Conservation (phyloP, 1,140 invertebrate species). For the Solen grandis region DNA sequence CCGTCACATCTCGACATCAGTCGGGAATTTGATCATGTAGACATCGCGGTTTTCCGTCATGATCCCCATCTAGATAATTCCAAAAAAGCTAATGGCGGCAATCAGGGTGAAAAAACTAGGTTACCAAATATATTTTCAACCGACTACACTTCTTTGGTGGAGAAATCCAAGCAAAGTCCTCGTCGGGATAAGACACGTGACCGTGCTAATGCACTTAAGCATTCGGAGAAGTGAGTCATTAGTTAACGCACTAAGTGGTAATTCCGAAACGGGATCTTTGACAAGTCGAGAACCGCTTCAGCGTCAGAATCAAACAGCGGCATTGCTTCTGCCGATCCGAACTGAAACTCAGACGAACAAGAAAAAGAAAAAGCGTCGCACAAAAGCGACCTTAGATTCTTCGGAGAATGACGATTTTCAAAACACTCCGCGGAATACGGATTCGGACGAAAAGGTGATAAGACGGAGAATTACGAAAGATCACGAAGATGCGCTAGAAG, state of each 20-base stretch:
- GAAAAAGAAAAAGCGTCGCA: slow-evolving; percentile 45
- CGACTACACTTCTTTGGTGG: background rate
- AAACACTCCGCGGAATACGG: slow-evolving; percentile 30
- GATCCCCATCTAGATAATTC: background rate
- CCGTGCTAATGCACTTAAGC: slow-evolving; percentile 18
- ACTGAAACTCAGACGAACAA: slow-evolving; percentile 22
- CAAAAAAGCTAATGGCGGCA: background rate
- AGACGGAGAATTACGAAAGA: background rate
- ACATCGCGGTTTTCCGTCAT: background rate
- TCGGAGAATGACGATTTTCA: slow-evolving; percentile 3
- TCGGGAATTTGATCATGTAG: slow-evolving; percentile 23
- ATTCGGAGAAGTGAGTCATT: slow-evolving; percentile 33
- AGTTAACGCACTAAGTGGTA: background rate
- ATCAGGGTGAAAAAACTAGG: background rate
- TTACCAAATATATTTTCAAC: slow-evolving; percentile 45
- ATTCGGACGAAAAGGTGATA: background rate
- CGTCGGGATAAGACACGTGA: slow-evolving; percentile 25
- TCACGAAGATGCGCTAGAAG: slow-evolving; percentile 33
- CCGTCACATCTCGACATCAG: slow-evolving; percentile 39
- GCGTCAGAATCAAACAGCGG: slow-evolving; percentile 32
- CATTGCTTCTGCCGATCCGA: slow-evolving; percentile 40
- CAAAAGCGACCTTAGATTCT: background rate
- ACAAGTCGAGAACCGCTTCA: slow-evolving; percentile 19
- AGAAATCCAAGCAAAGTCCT: background rate
- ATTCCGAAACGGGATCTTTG: background rate